Evolutionary conservation across 2,797 vertebrate genomes (phyloP), one percentile per base, ranked within the genome.

Genomic region (Triplophysa bombifrons): DNA sequence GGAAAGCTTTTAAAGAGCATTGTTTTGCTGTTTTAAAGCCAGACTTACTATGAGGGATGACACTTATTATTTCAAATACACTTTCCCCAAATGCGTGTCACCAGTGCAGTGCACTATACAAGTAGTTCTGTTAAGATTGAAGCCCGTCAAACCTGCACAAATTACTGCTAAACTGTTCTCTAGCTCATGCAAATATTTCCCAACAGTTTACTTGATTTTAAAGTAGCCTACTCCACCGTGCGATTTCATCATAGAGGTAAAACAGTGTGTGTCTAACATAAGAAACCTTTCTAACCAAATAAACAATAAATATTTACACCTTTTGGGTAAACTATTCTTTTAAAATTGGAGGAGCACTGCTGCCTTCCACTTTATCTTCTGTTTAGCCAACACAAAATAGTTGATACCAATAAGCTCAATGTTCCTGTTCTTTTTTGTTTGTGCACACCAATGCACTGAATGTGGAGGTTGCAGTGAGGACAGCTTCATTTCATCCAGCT

Each of bases 131-230:
- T 41, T 41, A 41, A 11, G 41, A 41, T 10, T 41, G 41, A 41
- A 41, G 8, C 41, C 41, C 41, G 10, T 41, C 41, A 41, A 11
- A 41, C 10, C 41, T 41, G 41, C 41, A 41, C 41, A 11, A 41
- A 10, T 41, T 2, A 10, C 41, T 2, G 8, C 41, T 41, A 10
- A 41, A 11, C 41, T 41, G 41, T 41, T 41, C 41, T 11, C 10
- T 41, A 41, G 38, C 38, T 34, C 34, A 34, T 38, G 11, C 41
- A 41, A 61, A 73, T 34, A 63, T 1, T 27, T 27, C 5, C 56
- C 12, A 63, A 50, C 48, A 50, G 12, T 63, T 72, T 48, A 61
- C 17, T 48, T 70, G 10, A 20, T 64, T 63, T 63, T 50, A 51
- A 50, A 34, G n/a, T n/a, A n/a, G n/a, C n/a, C 17, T 63, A 13